These are phyloP conservation scores for sheep (Ovis aries) DNA, from an alignment of 2,113 vertebrate species.

Conservation along the genomic window ARS-UI_Ramb_v3.0 NC_056068.1:67444001-67444500, in stretches of 20 bases:
- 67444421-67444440: background rate
- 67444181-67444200: background rate
- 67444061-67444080: background rate
- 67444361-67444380: background rate
- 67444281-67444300: background rate
- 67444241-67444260: too few species aligned
- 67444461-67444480: background rate
- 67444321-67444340: background rate
- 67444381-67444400: background rate
- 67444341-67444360: rapidly evolving
- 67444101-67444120: background rate
- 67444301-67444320: background rate
- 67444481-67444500: background rate
- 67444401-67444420: background rate
- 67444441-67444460: background rate
- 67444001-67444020: background rate
- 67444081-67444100: background rate
- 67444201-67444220: background rate
- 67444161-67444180: background rate
- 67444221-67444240: background rate
- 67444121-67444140: background rate
- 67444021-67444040: background rate
- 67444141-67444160: background rate
- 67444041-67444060: background rate
- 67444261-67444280: background rate